Evolutionary conservation across 2,888 invertebrate species (phyloP), one percentile per base, ranked within the genome.

Genomic region (Leuctra nigra): DNA sequence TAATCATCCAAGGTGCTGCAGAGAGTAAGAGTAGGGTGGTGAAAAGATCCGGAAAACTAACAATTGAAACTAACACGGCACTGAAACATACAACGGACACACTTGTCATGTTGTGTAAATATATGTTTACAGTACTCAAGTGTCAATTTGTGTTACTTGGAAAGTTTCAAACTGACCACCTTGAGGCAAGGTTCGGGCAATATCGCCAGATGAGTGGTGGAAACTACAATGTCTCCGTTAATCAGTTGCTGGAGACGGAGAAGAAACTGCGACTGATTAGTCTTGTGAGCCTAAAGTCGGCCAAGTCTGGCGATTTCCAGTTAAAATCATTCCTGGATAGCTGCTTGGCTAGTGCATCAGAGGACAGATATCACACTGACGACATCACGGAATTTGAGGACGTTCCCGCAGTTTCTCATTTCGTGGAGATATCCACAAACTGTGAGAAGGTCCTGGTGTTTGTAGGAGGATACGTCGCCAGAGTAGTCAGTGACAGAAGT

Each of bases 111-210:
- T 18, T 41, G 20, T 41, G 18, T 18, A 20, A 14, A 41, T 41
- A 41, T 41, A 11, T 41, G 20, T 20, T 16, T 11, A n/a, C 14
- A 2, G 16, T 16, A 41, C n/a, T 16, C 4, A 11, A 11, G 3
- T 11, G 18, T 20, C n/a, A 54, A n/a, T 61, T 59, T 55, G 57
- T 61, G 7, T 52, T 63, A 20, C 44, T 61, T 44, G 62, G 61
- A 18, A 62, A 62, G 46, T 61, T 62, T 53, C 62, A 62, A 47
- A 61, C 62, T 11, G 61, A 62, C 48, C 48, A 56, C 56, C 44
- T 61, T 9, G 62, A 62, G 55, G 55, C 25, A 18, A 50, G 60
- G 9, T 62, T 62, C 53, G 60, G 61, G 24, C 55, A 57, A 33
- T 62, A 61, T 41, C 50, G 61, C 24, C 57, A 57, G 36, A 58